These are phyloP conservation scores for Venustaconcha ellipsiformis DNA, from an alignment of 1,140 invertebrate species.

Conservation along the genomic window DNA sequence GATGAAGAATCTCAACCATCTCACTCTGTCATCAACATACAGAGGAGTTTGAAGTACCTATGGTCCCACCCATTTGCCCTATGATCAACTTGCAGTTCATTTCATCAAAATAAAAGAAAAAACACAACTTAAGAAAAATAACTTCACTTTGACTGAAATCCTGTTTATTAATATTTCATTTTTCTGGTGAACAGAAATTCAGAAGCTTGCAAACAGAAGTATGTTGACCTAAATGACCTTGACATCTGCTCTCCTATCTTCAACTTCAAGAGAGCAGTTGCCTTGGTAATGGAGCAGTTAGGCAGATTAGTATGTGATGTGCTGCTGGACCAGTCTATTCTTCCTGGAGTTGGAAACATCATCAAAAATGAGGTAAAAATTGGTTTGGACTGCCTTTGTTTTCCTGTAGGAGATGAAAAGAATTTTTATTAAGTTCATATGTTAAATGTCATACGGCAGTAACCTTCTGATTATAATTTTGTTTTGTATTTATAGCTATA, in stretches of 20 bases:
- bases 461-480: too few species aligned
- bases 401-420: not conserved
- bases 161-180: not conserved
- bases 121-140: too few species aligned
- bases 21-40: too few species aligned
- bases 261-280: constrained; percentile 43
- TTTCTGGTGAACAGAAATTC: constrained; percentile 33
- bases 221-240: constrained; percentile 40
- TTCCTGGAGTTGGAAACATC: constrained; percentile 66
- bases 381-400: not conserved
- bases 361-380: constrained; percentile 59
- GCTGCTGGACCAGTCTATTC: constrained; percentile 58
- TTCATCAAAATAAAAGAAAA: too few species aligned
- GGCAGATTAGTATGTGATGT: constrained; percentile 59
- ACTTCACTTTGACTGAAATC: too few species aligned
- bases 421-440: not conserved
- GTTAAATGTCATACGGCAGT: not conserved
- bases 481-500: too few species aligned
- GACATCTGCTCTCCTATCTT: constrained; percentile 57
- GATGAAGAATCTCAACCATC: too few species aligned
- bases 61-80: too few species aligned
- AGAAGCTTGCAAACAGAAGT: constrained; percentile 33
- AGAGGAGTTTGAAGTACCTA: too few species aligned
- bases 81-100: too few species aligned
- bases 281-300: constrained; percentile 38